Percentiles rank a stretch among this genome's conserved stretches.
Conservation (phyloP, 2,888 invertebrate genomes). For the Entomobrya multifasciata region DNA sequence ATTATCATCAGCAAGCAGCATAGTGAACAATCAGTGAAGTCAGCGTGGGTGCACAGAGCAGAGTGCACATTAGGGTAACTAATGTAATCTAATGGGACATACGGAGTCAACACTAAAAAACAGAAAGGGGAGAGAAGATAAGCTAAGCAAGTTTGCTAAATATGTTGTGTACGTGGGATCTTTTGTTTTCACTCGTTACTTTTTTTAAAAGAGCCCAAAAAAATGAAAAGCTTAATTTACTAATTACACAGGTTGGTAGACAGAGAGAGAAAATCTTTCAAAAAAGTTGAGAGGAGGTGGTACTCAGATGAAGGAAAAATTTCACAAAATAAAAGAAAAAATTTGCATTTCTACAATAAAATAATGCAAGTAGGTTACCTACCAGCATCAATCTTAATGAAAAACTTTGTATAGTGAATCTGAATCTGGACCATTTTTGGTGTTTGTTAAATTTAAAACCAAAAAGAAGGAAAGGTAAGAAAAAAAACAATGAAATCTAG, state of each 20-base stretch:
- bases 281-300: not conserved
- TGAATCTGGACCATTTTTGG: constrained; percentile 14
- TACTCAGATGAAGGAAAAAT: too few species aligned
- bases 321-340: not conserved
- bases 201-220: not conserved
- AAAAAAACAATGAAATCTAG: constrained; percentile 6
- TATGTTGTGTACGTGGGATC: not conserved
- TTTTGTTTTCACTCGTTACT: not conserved
- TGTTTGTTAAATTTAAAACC: not conserved
- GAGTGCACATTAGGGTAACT: constrained; percentile 22
- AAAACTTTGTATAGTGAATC: too few species aligned
- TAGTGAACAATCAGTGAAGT: constrained; percentile 9
- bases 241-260: not conserved
- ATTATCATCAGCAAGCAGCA: not conserved
- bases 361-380: not conserved
- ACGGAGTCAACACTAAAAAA: not conserved
- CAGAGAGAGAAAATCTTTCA: not conserved
- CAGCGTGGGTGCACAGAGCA: constrained; percentile 30
- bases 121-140: too few species aligned
- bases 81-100: constrained; percentile 40
- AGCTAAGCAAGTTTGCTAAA: too few species aligned
- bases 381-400: not conserved
- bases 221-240: constrained; percentile 33
- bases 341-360: not conserved
- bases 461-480: too few species aligned